Evolutionary conservation across 2,888 invertebrate genomes (phyloP), one percentile per base, ranked within the genome.

Genomic region (Globia sparganii): DNA sequence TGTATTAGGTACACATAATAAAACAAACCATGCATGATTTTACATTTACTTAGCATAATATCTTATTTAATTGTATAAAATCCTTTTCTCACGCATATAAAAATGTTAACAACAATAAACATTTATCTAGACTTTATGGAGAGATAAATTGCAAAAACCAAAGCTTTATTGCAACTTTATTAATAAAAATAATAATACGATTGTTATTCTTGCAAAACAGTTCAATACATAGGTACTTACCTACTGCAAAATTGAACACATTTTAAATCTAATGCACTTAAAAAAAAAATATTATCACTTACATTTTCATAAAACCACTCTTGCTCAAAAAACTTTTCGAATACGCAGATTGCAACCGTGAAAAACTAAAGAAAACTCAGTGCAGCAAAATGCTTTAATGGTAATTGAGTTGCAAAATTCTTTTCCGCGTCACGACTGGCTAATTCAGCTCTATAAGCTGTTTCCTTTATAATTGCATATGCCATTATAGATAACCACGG

Each of bases 351-450:
- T 31, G n/a, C 46, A 40, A 70, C 21, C 15, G 15, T 49, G 2
- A 72, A 34, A 61, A 49, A 4, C 37, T 21, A 13, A 80, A 80
- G 34, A 25, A 61, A 77, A 80, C 13, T 31, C 37, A 46, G 34
- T 40, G 13, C 37, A 61, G 2, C 18, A 31, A 49, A 76, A 49
- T 61, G 28, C 18, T 37, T 34, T 34, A 37, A 46, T 37, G 25
- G 25, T 58, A 59, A 46, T 37, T 46, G 18, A 61, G n/a, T 61
- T 49, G n/a, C 21, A 40, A 40, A 49, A 31, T 61, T 18, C 5
- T 46, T 37, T 49, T 56, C 53, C 43, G 21, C 40, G 18, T 77
- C 34, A 77, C n/a, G 56, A 37, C 77, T 64, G 78, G 56, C 64
- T 58, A 78, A 56, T 56, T 56, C 43, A 56, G 43, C 18, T 13